Evolutionary conservation across 2,113 vertebrate genomes (phyloP), one percentile per base, ranked within the genome.

Genomic region (Ceyx margarethae): DNA sequence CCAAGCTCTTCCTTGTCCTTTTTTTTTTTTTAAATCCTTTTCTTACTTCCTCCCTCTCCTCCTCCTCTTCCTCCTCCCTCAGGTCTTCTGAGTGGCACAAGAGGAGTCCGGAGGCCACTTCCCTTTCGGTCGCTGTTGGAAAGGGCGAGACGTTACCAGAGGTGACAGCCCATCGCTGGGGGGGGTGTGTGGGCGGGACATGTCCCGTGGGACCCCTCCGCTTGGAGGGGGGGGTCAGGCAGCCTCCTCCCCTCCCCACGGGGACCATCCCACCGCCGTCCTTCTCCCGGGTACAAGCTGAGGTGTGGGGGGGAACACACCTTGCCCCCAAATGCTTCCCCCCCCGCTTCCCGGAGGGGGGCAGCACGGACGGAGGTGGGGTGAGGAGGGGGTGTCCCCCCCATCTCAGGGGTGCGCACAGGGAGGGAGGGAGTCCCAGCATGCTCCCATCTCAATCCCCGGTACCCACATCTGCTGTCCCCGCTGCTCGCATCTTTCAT

Each of bases 61-160:
- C 61, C 60, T 88, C 82, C 68, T 87, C 75, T 56, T 93, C 74
- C 62, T 93, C 58, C 84, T 88, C 92, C 75, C 65, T 67, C 76
- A 53, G 89, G 85, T 69, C 65, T 93, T 84, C 65, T 61, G 51
- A 17, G 35, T 80, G 64, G 13, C 86, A 54, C 75, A 54, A 29
- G 81, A 71, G 64, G 74, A 54, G 64, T 60, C 80, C 28, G 14
- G 68, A n/a, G 75, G 42, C 75, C 88, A 67, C 80, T 84, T 91
- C 74, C 69, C 58, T 68, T 50, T 87, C 9, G 18, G 67, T 40
- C 18, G 56, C 87, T 93, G 77, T 68, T 20, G 64, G 74, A 71
- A 71, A 40, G 45, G 28, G 42, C 50, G 64, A 91, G 68, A 45
- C 8, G 22, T 82, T 83, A 79, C 8, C 40, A 23, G 60, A 43